Evolutionary conservation across 2,888 invertebrate species (phyloP).

Genomic region (Tenthredo mesomela): DNA sequence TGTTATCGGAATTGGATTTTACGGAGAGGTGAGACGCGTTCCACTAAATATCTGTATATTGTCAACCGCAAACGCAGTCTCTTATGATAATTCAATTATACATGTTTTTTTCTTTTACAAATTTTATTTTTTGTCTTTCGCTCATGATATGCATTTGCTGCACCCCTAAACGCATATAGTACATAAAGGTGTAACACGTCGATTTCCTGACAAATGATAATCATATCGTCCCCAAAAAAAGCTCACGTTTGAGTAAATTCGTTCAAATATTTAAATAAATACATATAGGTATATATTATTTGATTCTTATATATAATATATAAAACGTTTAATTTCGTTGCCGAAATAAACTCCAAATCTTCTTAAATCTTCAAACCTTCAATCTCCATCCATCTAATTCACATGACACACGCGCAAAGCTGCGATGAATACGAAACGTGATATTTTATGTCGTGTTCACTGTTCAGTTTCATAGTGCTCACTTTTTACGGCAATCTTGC

Average conservation of each 20-base stretch:
- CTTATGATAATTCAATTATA: neutral
- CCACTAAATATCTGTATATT: neutral
- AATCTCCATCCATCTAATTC: neutral
- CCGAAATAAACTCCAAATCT: neutral
- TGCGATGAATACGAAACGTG: neutral
- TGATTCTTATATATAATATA: neutral
- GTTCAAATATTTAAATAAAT: neutral
- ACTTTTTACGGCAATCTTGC: neutral
- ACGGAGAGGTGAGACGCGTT: neutral
- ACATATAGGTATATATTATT: neutral
- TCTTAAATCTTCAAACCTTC: neutral
- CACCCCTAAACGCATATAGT: neutral
- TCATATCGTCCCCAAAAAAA: neutral
- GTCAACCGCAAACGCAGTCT: too few species aligned
- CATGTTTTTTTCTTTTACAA: neutral
- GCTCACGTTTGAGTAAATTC: neutral
- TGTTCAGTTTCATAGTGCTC: conserved; percentile 3
- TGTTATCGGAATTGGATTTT: neutral
- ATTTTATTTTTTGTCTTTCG: neutral
- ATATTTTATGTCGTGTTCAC: neutral
- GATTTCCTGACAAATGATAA: neutral
- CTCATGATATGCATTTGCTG: neutral
- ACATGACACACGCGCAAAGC: neutral
- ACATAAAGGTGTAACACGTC: neutral
- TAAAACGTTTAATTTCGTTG: neutral